Evolutionary conservation across 2,113 vertebrate genomes (phyloP).

Genomic region (Mirza zaza): DNA sequence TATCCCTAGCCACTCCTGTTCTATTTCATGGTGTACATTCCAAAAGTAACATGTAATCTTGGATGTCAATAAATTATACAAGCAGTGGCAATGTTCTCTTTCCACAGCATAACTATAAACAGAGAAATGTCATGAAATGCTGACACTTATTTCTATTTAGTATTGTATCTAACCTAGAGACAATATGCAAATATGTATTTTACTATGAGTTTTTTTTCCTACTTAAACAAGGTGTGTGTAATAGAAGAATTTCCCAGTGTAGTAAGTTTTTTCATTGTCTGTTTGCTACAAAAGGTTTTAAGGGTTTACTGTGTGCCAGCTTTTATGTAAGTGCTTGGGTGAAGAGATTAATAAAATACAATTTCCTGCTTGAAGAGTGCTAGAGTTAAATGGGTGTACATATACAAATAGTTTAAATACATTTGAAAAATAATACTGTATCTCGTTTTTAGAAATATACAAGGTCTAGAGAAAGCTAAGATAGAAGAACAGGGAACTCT

Average conservation of each 20-base stretch:
- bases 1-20: slow-evolving; percentile 23
- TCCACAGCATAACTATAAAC: not conserved
- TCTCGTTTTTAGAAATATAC: not conserved
- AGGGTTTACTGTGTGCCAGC: not conserved
- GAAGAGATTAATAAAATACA: not conserved
- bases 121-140: slow-evolving; percentile 37
- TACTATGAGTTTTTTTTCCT: not conserved
- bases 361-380: not conserved
- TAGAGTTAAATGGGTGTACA: not conserved
- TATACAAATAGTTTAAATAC: not conserved
- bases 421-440: not conserved
- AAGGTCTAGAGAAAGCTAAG: not conserved
- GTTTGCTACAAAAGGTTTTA: slow-evolving; percentile 2
- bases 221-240: not conserved
- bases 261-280: not conserved
- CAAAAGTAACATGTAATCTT: slow-evolving; percentile 50
- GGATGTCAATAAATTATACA: slow-evolving; percentile 42
- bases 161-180: slow-evolving; percentile 26
- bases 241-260: not conserved
- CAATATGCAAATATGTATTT: not conserved
- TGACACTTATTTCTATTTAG: slow-evolving; percentile 31
- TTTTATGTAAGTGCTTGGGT: not conserved
- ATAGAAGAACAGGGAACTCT: not conserved
- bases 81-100: slow-evolving; percentile 33
- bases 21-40: slow-evolving; percentile 17